A percentile compares a stretch with the other conserved stretches of the same genome.
Evolutionary conservation across 2,888 invertebrate species (phyloP).

Genomic region (Hyles lineata): DNA sequence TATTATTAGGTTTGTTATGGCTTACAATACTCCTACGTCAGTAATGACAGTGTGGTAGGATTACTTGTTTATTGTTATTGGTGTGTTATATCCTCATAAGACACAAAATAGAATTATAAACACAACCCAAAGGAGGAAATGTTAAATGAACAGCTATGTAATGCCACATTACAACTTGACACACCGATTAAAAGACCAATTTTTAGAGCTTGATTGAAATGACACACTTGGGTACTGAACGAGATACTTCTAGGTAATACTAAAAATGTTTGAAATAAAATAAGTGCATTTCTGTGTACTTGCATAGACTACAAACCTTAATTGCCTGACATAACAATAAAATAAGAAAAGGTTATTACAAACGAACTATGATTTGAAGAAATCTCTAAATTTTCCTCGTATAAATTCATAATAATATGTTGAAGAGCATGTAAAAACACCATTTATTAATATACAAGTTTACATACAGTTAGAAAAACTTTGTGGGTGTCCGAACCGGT

Average conservation of each 20-base stretch:
- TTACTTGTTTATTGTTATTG: background rate
- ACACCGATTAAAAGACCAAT: too few species aligned
- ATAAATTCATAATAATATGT: background rate
- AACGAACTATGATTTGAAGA: background rate
- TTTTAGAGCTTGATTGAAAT: too few species aligned
- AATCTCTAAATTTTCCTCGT: background rate
- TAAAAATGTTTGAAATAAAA: too few species aligned
- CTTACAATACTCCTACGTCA: background rate
- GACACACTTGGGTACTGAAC: too few species aligned
- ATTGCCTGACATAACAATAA: too few species aligned
- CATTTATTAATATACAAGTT: background rate
- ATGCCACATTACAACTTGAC: too few species aligned
- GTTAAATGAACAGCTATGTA: too few species aligned
- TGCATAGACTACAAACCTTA: too few species aligned
- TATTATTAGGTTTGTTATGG: background rate
- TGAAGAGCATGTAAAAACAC: background rate
- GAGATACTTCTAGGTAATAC: too few species aligned
- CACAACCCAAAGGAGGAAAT: too few species aligned
- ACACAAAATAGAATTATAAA: background rate
- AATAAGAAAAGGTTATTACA: background rate
- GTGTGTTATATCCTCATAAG: background rate
- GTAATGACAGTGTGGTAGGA: background rate
- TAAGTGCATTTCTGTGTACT: too few species aligned
- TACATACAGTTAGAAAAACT: background rate
- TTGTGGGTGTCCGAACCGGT: conserved; percentile 1